Conservation (phyloP, 2,797 vertebrate genomes). For the Melanotaenia parkinsoni region DNA sequence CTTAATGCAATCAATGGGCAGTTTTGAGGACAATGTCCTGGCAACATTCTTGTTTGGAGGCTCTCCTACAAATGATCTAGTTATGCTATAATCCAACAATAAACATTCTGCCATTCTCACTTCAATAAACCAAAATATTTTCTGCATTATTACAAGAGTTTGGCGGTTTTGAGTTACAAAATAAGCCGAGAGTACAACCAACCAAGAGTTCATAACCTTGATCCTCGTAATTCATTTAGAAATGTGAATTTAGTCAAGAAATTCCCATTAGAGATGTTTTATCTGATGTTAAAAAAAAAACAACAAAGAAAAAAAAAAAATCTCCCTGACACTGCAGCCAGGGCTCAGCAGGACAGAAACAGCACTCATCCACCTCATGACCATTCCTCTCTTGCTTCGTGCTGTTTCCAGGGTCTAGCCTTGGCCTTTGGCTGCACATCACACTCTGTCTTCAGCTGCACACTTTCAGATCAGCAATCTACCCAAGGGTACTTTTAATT, state of each 20-base stretch:
- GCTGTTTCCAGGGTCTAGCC: conserved; percentile 51
- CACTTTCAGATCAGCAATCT: conserved; percentile 48
- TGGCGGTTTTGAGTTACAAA: conserved; percentile 27
- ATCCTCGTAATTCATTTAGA: conserved; percentile 27
- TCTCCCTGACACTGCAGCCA: conserved; percentile 47
- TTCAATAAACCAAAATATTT: conserved; percentile 7
- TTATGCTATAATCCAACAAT: conserved; percentile 24
- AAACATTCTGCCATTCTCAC: conserved; percentile 37
- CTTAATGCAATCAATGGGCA: conserved; percentile 48
- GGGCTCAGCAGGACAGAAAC: conserved; percentile 61
- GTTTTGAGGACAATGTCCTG: conserved; percentile 53
- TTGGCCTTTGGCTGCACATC: conserved; percentile 62
- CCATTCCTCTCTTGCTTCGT: conserved; percentile 57
- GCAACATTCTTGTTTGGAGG: conserved; percentile 56
- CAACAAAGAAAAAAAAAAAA: conserved; percentile 22
- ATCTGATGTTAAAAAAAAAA: conserved; percentile 24
- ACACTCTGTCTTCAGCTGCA: conserved; percentile 54
- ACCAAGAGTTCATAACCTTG: conserved; percentile 25
- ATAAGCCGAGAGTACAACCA: conserved; percentile 10
- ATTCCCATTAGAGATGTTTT: conserved; percentile 46
- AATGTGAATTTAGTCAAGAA: conserved; percentile 24
- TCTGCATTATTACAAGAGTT: neutral
- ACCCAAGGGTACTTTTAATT: conserved; percentile 15
- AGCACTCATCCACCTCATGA: conserved; percentile 66
- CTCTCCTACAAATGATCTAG: conserved; percentile 33